Evolutionary conservation across 2,797 vertebrate species (phyloP).

Genomic region (Thripadectes ignobilis): DNA sequence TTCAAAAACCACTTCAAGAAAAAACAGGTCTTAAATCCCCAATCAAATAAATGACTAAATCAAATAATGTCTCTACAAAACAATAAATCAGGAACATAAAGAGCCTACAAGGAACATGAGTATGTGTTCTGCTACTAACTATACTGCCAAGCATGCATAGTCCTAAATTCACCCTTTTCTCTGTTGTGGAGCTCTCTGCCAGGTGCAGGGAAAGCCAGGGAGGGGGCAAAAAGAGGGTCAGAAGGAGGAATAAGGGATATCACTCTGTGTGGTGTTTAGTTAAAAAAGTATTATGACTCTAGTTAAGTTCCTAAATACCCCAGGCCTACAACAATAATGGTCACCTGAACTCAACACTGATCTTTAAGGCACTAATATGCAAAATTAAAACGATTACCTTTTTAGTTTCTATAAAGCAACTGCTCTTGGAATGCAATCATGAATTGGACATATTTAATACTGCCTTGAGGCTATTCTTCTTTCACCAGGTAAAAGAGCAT

Average conservation of each 20-base stretch:
- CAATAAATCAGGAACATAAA: neutral
- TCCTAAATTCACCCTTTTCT: neutral
- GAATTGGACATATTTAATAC: neutral
- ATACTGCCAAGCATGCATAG: neutral
- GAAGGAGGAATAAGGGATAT: neutral
- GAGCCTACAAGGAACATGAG: accelerated
- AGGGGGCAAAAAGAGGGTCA: neutral
- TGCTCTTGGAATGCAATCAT: neutral
- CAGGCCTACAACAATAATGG: neutral
- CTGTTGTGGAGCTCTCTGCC: neutral
- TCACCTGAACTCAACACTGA: neutral
- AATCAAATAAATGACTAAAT: neutral
- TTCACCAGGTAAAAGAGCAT: neutral
- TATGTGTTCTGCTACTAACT: neutral
- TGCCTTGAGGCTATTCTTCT: neutral
- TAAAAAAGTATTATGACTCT: neutral
- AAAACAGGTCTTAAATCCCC: neutral
- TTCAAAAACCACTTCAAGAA: neutral
- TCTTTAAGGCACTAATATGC: neutral
- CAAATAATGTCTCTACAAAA: neutral
- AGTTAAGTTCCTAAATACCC: neutral
- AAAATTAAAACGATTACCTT: neutral
- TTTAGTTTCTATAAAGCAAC: neutral
- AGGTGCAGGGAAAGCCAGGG: neutral
- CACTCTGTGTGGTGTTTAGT: neutral